Evolutionary conservation across 2,113 vertebrate genomes (phyloP).

Genomic region (Xenopus borealis): DNA sequence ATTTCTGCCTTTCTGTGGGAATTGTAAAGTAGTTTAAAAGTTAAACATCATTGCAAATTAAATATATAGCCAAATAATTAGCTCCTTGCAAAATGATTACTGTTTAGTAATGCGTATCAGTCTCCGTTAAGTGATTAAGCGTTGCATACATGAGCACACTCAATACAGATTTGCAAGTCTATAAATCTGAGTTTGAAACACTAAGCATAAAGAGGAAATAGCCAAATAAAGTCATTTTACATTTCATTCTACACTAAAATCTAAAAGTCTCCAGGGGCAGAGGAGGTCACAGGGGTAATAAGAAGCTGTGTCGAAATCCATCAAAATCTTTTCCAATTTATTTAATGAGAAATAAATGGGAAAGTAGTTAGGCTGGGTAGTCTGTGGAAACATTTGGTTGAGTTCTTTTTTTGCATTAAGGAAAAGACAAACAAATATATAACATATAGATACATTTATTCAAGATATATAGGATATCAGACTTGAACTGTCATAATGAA

Average conservation of each 20-base stretch:
- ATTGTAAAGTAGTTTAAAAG: not conserved
- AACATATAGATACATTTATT: too few species aligned
- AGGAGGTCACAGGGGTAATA: not conserved
- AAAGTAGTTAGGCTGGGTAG: not conserved
- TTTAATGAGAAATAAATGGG: not conserved
- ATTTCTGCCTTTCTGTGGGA: not conserved
- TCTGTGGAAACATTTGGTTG: too few species aligned
- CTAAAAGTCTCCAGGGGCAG: constrained; percentile 12
- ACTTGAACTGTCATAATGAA: too few species aligned
- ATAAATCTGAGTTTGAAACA: not conserved
- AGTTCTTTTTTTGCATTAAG: too few species aligned
- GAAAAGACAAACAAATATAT: too few species aligned
- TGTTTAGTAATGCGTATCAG: constrained; percentile 35
- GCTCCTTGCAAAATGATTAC: constrained; percentile 38
- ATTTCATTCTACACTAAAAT: constrained; percentile 15
- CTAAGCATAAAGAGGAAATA: not conserved
- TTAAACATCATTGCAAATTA: constrained; percentile 28
- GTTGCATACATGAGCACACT: not conserved
- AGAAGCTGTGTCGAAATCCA: not conserved
- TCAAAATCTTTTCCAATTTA: constrained; percentile 1
- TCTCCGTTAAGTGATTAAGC: not conserved
- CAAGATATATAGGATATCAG: too few species aligned
- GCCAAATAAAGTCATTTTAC: constrained; percentile 30
- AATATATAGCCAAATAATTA: constrained; percentile 35
- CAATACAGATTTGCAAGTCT: not conserved